Evolutionary conservation across 30 jellyfish, hydroid and myxozoan genomes (phyloP).

Genomic region (Morbakka virulenta): DNA sequence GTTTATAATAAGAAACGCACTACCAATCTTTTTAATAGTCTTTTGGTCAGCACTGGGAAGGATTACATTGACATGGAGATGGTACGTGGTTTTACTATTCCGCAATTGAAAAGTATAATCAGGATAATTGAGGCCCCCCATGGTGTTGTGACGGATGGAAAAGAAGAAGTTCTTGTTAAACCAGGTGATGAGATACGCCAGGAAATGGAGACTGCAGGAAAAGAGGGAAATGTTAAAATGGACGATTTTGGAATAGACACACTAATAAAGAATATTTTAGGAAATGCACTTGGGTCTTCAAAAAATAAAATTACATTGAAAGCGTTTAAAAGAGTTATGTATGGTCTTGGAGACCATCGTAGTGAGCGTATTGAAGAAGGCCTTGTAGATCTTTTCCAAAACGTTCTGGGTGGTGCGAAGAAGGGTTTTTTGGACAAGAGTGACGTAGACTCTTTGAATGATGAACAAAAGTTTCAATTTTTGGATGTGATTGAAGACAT

Average conservation of each 20-base stretch:
- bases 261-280: too few relatives aligned
- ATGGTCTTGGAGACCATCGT: too few relatives aligned
- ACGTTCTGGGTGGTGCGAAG: too few relatives aligned
- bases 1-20: slow-evolving; percentile 53
- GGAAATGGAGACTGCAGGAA: too few relatives aligned
- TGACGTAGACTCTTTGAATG: slow-evolving; percentile 32
- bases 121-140: slow-evolving; percentile 83
- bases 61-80: slow-evolving; percentile 49
- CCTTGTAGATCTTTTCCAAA: too few relatives aligned
- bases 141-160: slow-evolving; percentile 85
- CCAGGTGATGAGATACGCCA: slow-evolving; percentile 60
- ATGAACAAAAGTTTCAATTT: slow-evolving; percentile 13
- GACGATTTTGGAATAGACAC: too few relatives aligned
- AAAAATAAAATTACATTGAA: too few relatives aligned
- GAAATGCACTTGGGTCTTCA: too few relatives aligned
- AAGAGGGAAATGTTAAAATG: too few relatives aligned
- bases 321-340: too few relatives aligned
- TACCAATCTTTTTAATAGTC: slow-evolving; percentile 19
- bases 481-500: slow-evolving; percentile 29
- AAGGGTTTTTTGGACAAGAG: too few relatives aligned
- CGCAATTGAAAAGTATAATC: slow-evolving; percentile 50
- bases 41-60: slow-evolving; percentile 21
- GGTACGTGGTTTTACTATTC: slow-evolving; percentile 33
- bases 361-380: too few relatives aligned
- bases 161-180: slow-evolving; percentile 46